Evolutionary conservation across 1,140 invertebrate species (phyloP).

Genomic region (Psilanteris sp.): DNA sequence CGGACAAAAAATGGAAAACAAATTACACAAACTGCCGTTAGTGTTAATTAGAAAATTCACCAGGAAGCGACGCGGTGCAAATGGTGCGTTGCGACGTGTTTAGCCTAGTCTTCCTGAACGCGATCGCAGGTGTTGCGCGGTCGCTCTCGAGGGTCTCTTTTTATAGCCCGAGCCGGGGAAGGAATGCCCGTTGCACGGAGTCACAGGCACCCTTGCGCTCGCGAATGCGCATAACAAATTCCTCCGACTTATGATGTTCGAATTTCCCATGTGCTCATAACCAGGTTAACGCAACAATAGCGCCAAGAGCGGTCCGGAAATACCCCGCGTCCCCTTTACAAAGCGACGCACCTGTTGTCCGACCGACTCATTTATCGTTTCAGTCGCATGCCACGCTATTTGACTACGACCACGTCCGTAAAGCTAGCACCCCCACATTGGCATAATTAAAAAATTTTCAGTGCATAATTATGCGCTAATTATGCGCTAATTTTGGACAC

Average conservation of each 20-base stretch:
- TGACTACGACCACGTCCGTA: too few relatives aligned
- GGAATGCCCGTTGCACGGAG: constrained; percentile 24
- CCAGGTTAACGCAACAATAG: constrained; percentile 62
- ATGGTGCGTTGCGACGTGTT: constrained; percentile 37
- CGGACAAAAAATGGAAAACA: background rate
- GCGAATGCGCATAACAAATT: constrained; percentile 54
- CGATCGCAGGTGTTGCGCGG: constrained; percentile 37
- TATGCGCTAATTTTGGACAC: too few relatives aligned
- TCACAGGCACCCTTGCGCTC: constrained; percentile 38
- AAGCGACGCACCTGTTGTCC: constrained; percentile 49
- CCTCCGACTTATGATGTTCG: constrained; percentile 43
- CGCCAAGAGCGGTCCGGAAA: constrained; percentile 45
- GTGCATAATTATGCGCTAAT: too few relatives aligned
- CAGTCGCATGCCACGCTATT: too few relatives aligned
- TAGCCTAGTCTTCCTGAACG: constrained; percentile 31
- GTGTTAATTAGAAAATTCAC: constrained; percentile 18
- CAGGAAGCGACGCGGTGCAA: constrained; percentile 13
- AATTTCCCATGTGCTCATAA: constrained; percentile 61
- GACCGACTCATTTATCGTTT: too few relatives aligned
- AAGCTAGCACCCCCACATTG: too few relatives aligned
- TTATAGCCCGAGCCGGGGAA: constrained; percentile 8
- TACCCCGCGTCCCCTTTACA: constrained; percentile 36
- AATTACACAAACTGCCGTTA: background rate
- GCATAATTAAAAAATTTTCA: too few relatives aligned
- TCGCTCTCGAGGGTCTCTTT: constrained; percentile 11